phyloP scores from a whole-genome alignment of 2,113 vertebrate genomes.

The Sitta europaea region DNA sequence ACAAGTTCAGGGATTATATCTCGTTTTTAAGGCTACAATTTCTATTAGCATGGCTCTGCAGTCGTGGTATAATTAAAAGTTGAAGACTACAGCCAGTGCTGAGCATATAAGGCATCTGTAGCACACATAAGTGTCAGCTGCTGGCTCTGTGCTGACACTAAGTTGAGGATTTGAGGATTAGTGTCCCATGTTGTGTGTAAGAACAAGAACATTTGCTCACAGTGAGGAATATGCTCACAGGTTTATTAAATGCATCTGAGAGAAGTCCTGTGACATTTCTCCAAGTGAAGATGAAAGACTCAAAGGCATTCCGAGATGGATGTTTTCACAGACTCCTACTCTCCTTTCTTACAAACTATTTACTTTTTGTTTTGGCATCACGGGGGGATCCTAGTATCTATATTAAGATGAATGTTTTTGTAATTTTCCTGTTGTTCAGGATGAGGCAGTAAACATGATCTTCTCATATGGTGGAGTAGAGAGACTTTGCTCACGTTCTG shows the following conservation, averaged over 20 bases:
- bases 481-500: neutral
- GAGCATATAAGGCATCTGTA: neutral
- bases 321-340: neutral
- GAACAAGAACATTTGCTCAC: neutral
- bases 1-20: neutral
- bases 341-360: neutral
- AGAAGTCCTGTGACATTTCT: neutral
- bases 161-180: neutral
- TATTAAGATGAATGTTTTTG: neutral
- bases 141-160: neutral
- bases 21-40: neutral
- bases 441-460: neutral
- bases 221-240: neutral
- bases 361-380: neutral
- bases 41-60: neutral
- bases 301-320: fast-evolving
- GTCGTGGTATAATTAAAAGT: neutral
- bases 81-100: neutral
- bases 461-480: neutral
- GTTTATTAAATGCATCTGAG: neutral
- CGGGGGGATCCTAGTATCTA: neutral
- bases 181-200: neutral
- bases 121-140: neutral
- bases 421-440: neutral
- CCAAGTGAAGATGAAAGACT: neutral